Evolutionary conservation across 1,140 invertebrate genomes (phyloP).

Genomic region (Pogonognathellus flavescens): DNA sequence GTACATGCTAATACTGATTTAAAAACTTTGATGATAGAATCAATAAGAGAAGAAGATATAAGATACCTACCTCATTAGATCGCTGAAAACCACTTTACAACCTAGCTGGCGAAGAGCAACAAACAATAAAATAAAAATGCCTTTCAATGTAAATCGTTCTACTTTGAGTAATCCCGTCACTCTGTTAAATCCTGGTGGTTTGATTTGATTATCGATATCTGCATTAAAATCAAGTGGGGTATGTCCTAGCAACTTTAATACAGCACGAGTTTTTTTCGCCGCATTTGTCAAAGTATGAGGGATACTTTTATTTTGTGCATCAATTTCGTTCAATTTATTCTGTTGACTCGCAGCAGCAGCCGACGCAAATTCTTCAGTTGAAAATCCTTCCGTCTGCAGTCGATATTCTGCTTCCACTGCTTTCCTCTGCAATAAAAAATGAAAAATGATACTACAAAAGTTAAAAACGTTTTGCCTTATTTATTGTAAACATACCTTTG

Average conservation of each 20-base stretch:
- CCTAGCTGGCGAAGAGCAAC: constrained; percentile 61
- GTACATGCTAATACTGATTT: too few species aligned
- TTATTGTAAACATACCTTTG: not conserved
- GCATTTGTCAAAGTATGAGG: not conserved
- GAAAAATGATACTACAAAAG: too few species aligned
- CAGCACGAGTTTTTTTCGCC: not conserved
- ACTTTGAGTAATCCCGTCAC: not conserved
- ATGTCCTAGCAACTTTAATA: too few species aligned
- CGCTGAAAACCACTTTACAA: constrained; percentile 55
- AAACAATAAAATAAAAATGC: constrained; percentile 55
- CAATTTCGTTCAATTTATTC: not conserved
- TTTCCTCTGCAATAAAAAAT: too few species aligned
- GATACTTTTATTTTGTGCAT: too few species aligned
- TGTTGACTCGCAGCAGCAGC: too few species aligned
- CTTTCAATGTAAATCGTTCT: constrained; percentile 55
- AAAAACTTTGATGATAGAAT: too few species aligned
- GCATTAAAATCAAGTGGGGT: not conserved
- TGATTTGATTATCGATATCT: not conserved
- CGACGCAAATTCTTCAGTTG: not conserved
- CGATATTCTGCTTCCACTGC: not conserved
- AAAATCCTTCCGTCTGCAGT: not conserved
- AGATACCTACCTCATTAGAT: constrained; percentile 63
- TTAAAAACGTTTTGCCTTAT: too few species aligned
- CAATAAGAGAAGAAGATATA: too few species aligned
- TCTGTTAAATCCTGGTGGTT: not conserved